Conservation (phyloP, 2,888 invertebrate genomes). For the Monoplex corrugatus region DNA sequence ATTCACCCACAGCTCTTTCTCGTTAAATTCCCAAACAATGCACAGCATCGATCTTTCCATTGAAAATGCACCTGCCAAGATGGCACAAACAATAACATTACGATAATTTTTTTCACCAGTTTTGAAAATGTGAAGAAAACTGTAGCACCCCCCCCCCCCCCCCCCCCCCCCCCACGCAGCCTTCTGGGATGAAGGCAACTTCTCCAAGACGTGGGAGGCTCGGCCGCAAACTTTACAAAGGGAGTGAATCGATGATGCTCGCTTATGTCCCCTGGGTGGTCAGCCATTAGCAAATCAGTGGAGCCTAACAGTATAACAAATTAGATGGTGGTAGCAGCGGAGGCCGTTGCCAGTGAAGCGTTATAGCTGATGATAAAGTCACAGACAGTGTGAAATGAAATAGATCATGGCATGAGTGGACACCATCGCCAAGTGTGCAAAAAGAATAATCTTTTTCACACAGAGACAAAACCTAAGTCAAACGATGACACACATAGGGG, state of each 20-base stretch:
- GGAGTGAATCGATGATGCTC: background rate
- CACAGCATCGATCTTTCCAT: background rate
- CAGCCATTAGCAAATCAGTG: conserved; percentile 18
- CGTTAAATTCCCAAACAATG: background rate
- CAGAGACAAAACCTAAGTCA: background rate
- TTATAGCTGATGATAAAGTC: background rate
- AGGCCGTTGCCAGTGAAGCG: background rate
- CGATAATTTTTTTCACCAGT: too few relatives aligned
- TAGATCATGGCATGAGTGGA: background rate
- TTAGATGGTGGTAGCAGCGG: background rate
- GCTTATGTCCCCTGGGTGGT: background rate
- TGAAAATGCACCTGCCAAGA: background rate
- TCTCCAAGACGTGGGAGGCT: too few relatives aligned
- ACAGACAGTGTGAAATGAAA: conserved; percentile 17
- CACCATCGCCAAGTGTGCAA: background rate
- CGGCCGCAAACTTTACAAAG: background rate
- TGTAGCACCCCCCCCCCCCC: too few relatives aligned
- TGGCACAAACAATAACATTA: background rate
- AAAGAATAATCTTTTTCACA: background rate
- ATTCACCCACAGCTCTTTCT: too few relatives aligned
- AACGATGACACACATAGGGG: too few relatives aligned
- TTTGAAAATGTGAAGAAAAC: too few relatives aligned
- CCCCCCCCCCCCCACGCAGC: too few relatives aligned
- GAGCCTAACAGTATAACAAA: background rate
- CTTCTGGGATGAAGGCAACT: too few relatives aligned